Conservation (phyloP, 2,888 invertebrate genomes). For the Pandemis corylana region DNA sequence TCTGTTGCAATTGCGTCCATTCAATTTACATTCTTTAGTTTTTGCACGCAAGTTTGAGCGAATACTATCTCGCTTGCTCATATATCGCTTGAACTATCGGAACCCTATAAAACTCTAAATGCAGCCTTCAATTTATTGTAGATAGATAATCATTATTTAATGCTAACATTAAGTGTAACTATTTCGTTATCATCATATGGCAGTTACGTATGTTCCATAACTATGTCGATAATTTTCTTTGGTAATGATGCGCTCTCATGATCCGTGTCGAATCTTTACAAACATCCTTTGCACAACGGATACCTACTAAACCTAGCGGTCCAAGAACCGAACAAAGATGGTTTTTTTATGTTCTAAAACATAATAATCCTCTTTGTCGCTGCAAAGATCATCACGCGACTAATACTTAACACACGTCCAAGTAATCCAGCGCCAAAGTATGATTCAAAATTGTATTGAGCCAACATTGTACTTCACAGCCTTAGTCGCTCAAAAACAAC, state of each 20-base stretch:
- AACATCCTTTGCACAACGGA: not conserved
- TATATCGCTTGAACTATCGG: conserved; percentile 25
- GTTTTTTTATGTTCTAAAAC: not conserved
- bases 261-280: not conserved
- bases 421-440: not conserved
- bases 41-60: not conserved
- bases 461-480: conserved; percentile 38
- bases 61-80: not conserved
- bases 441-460: not conserved
- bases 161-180: conserved; percentile 73
- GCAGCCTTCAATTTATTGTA: conserved; percentile 72
- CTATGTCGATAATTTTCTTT: conserved; percentile 43
- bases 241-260: conserved; percentile 34
- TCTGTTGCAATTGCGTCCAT: not conserved
- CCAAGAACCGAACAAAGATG: not conserved
- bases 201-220: conserved; percentile 34
- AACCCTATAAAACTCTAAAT: conserved; percentile 55
- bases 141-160: conserved; percentile 51
- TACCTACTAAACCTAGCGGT: not conserved
- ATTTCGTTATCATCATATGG: conserved; percentile 41
- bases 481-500: conserved; percentile 23
- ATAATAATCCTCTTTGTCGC: not conserved
- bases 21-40: not conserved
- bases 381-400: conserved; percentile 2
- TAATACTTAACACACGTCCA: conserved; percentile 3